These are phyloP conservation scores for Macrotis lagotis DNA, from an alignment of 2,113 vertebrate species.

Conservation along the genomic window DNA sequence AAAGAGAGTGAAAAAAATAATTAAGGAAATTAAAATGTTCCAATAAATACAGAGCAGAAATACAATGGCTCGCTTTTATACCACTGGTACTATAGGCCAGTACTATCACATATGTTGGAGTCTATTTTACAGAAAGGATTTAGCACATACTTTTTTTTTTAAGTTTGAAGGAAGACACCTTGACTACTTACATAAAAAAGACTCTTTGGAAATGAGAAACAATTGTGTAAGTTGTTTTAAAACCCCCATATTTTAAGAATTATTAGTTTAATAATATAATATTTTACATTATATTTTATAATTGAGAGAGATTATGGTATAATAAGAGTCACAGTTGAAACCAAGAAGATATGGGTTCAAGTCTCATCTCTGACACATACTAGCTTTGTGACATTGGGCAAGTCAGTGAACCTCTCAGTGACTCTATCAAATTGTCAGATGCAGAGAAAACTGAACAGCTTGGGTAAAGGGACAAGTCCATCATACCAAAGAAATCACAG, in stretches of 20 bases:
- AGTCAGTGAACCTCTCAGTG: neutral
- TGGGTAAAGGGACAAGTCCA: neutral
- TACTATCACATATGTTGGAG: neutral
- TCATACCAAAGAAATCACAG: neutral
- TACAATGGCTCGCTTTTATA: neutral
- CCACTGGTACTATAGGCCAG: neutral
- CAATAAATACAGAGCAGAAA: constrained; percentile 32
- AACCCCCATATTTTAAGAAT: neutral
- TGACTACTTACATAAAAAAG: neutral
- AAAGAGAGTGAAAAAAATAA: constrained; percentile 44
- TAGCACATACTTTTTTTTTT: neutral
- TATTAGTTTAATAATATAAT: neutral
- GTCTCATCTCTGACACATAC: neutral
- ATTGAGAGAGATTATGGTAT: neutral
- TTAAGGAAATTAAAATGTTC: constrained; percentile 7
- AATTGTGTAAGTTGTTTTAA: neutral
- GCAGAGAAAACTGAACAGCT: neutral
- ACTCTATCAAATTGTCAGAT: neutral
- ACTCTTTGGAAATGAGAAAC: neutral
- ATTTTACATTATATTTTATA: neutral
- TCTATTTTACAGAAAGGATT: neutral
- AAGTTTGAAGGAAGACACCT: neutral
- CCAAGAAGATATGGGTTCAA: neutral
- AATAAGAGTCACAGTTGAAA: neutral
- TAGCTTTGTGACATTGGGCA: neutral